Evolutionary conservation across 2,113 vertebrate genomes (phyloP).

Genomic region (Pluvianellus socialis): DNA sequence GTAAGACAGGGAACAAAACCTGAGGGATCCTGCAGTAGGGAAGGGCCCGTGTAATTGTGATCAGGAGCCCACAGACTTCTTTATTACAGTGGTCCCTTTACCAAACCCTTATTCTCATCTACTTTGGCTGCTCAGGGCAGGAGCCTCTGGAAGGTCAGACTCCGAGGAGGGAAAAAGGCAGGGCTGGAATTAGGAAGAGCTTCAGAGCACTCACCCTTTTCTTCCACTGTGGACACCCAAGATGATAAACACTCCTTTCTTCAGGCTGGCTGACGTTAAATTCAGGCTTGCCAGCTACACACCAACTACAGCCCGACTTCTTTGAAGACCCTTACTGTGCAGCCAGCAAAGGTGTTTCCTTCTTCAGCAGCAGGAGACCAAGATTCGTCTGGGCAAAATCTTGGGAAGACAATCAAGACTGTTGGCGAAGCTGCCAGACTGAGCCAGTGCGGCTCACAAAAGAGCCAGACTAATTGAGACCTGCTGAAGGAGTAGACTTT

Average conservation of each 20-base stretch:
- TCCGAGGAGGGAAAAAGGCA: neutral
- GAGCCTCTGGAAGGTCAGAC: neutral
- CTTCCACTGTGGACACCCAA: neutral
- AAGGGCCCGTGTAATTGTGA: neutral
- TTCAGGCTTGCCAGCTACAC: neutral
- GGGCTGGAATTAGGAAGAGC: neutral
- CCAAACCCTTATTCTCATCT: neutral
- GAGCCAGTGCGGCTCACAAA: neutral
- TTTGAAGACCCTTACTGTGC: neutral
- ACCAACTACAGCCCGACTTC: neutral
- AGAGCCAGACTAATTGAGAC: neutral
- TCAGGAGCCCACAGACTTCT: neutral
- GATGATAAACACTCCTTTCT: neutral
- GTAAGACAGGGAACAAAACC: fast-evolving
- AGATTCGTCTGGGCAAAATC: neutral
- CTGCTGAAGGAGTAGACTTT: neutral
- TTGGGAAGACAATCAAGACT: neutral
- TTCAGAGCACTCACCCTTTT: conserved; percentile 22
- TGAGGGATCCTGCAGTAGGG: neutral
- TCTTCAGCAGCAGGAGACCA: neutral
- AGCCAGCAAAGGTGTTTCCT: neutral
- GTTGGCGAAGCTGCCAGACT: neutral
- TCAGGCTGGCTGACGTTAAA: neutral
- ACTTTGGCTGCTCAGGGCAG: neutral
- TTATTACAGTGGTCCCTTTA: neutral